Evolutionary conservation across 2,888 invertebrate genomes (phyloP).

Genomic region (Invenusta paracnida): DNA sequence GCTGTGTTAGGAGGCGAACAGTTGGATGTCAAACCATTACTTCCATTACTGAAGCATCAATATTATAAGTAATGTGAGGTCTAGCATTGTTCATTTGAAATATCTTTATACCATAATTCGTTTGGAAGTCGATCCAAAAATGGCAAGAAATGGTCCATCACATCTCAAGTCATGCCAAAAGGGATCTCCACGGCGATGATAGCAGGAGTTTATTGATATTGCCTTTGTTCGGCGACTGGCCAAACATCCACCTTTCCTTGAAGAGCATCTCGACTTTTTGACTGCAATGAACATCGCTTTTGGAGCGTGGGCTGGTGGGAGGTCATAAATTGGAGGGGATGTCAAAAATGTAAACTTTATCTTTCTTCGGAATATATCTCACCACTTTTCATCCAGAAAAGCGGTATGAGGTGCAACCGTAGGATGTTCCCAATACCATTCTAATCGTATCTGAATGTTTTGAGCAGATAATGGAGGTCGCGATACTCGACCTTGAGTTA

Average conservation of each 20-base stretch:
- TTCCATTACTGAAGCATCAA: background rate
- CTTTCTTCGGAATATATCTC: background rate
- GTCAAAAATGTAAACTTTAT: background rate
- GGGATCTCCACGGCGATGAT: background rate
- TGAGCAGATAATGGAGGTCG: background rate
- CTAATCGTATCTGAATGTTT: no score
- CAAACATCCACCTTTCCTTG: background rate
- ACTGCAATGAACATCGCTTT: background rate
- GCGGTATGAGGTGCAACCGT: background rate
- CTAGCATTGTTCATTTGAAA: background rate
- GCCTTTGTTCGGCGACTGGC: no score
- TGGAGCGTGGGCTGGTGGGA: background rate
- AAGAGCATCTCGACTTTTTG: background rate
- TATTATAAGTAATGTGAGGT: background rate
- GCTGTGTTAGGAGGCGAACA: background rate
- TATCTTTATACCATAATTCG: background rate
- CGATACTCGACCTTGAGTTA: background rate
- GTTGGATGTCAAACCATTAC: background rate
- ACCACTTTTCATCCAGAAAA: background rate
- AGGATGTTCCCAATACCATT: no score
- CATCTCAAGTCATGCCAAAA: background rate
- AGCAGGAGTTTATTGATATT: background rate
- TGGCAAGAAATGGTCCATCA: background rate
- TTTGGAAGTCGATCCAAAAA: background rate
- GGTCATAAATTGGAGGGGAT: background rate